Conservation (phyloP, 53 echinoderm and acorn worm species). For the Actinopyga echinites region DNA sequence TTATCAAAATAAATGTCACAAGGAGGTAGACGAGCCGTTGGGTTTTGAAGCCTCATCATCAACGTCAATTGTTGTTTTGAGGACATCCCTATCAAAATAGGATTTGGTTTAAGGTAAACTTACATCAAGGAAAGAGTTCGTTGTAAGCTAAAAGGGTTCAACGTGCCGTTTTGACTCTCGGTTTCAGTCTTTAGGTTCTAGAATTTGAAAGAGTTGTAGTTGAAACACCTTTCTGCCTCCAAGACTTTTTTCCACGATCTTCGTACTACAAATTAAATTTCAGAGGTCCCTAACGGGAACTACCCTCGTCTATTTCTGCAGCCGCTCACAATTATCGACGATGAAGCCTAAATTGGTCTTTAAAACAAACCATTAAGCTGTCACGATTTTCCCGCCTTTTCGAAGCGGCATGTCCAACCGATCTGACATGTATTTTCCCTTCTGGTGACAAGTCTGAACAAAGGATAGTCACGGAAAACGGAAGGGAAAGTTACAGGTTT, state of each 20-base stretch:
- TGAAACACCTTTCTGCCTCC: constrained; percentile 38
- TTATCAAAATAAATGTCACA: too few relatives aligned
- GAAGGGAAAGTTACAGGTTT: too few relatives aligned
- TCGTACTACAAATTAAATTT: constrained; percentile 34
- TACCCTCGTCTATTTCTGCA: constrained; percentile 34
- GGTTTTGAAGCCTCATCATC: not conserved
- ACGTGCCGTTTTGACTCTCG: constrained; percentile 35
- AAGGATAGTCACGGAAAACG: not conserved
- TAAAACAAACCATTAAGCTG: constrained; percentile 50
- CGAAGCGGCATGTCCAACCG: constrained; percentile 32
- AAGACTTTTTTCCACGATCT: constrained; percentile 9
- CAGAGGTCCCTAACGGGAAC: constrained; percentile 40
- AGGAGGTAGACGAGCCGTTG: not conserved
- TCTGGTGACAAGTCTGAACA: constrained; percentile 23
- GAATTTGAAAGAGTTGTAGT: constrained; percentile 26
- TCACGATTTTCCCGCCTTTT: constrained; percentile 44
- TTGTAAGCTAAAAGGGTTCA: constrained; percentile 3
- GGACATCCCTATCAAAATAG: constrained; percentile 11
- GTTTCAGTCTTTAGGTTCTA: not conserved
- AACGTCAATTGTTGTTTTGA: constrained; percentile 41
- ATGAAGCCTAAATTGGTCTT: constrained; percentile 45
- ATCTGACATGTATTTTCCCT: constrained; percentile 31
- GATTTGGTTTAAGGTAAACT: constrained; percentile 39
- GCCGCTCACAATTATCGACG: constrained; percentile 45
- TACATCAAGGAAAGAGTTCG: constrained; percentile 15